Base-by-base conservation (phyloP, 2,113 vertebrate genomes). In the Tiliqua scincoides region DNA sequence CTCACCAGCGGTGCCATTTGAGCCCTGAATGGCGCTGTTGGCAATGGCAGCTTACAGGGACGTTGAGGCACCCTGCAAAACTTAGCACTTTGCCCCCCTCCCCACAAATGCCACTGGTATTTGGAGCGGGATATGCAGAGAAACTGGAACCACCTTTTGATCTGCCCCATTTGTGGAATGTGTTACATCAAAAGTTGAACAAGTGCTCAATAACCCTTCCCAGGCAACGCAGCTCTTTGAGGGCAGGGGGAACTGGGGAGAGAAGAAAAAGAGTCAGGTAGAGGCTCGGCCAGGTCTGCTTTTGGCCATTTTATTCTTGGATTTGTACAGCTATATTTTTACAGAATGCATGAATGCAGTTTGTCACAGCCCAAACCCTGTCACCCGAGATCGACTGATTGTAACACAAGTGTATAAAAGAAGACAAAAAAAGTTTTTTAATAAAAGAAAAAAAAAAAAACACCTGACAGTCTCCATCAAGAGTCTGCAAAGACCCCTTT, bases 311-410 rank as follows among this genome's bases (percentile, higher is more conserved):
- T 99, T 98, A 99, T 80, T 86, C 90, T 98, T 98, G 98, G 97
- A 97, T 99, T 98, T 98, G 97, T 98, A 99, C 98, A 99, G 98
- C 97, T 97, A 97, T 97, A 98, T 97, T 97, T 48, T 97, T 99
- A 99, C 98, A 95, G 95, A 99, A 97, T 68, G 96, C 97, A 87
- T 96, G 97, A 98, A 98, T 98, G 97, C 97, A 97, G 95, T 97
- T 98, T 96, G 96, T 98, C 94, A 96, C 96, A 97, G 98, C 97
- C 96, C 95, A 97, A 98, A 98, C 96, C 96, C 97, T 97, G 96
- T 97, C 96, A 97, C 97, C 97, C 97, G 97, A 97, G 94, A 95
- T 91, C 15, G 78, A 86, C 77, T 93, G 95, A 95, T 96, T 96
- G 95, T 94, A 96, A 97, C 94, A 96, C 96, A 97, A 97, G 96